Base-by-base conservation (phyloP, 2,113 vertebrate genomes). In the Apodemus sylvaticus region DNA sequence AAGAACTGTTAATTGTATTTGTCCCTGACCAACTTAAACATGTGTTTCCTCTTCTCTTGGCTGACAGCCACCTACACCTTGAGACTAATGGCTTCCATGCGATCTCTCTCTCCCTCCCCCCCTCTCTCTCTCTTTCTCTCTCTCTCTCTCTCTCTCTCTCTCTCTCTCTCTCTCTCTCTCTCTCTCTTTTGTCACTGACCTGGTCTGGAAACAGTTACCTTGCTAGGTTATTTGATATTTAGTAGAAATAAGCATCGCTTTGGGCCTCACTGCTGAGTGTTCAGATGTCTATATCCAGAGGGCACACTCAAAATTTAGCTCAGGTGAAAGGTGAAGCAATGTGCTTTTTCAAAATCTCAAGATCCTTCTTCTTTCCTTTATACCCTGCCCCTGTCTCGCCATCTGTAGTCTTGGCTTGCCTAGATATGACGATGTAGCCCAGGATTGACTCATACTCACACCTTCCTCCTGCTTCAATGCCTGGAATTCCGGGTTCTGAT, bases 31-130 rank as follows among this genome's bases (percentile, higher is more conserved):
- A 94, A 89, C 86, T 81, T 91, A 90, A 76, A 94, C 95, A 97
- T 73, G 91, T 97, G 97, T 93, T 97, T 96, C 86, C 88, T 95
- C 94, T 94, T 79, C 93, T 93, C 94, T 96, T 94, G 95, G 93
- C 91, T 14, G 20, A 78, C 83, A 51, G 95, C 78, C 74, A 95
- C 86, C 77, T 83, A 45, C 89, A 83, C 74, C 89, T 95, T 1
- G 13, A 95, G 64, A 93, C 45, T 85, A 95, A 96, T 86, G 89
- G 60, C 74, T 92, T 97, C 2, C 0, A 29, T 68, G 58, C 66
- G 93, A 91, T 76, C 42, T 89, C n/a, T n/a, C n/a, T n/a, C n/a
- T n/a, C n/a, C n/a, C n/a, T n/a, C n/a, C n/a, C n/a, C n/a, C n/a
- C n/a, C n/a, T n/a, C n/a, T n/a, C n/a, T n/a, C n/a, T n/a, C n/a